phyloP scores from a whole-genome alignment of 2,113 vertebrate genomes.

The Anhinga rufa region DNA sequence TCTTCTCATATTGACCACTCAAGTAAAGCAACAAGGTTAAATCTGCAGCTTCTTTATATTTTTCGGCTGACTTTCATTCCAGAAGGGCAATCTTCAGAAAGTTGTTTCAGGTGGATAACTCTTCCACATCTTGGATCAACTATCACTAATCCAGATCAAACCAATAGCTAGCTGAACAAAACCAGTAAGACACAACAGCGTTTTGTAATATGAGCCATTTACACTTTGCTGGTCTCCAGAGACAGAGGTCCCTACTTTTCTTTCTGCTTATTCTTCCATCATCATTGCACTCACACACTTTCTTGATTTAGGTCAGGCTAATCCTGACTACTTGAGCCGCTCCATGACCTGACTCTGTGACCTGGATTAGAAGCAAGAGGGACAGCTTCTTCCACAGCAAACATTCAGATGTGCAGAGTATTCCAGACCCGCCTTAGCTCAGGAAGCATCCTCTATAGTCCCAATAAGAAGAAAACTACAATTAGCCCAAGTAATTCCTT shows the following conservation, averaged over 20 bases:
- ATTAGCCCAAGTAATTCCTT: neutral
- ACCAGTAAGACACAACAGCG: neutral
- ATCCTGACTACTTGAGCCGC: neutral
- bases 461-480: neutral
- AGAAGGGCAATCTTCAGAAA: neutral
- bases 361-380: neutral
- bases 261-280: neutral
- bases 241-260: neutral
- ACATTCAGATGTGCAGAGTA: neutral
- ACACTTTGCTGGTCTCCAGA: neutral
- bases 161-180: neutral
- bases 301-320: constrained; percentile 42
- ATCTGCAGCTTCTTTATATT: neutral
- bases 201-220: neutral
- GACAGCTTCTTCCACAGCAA: neutral
- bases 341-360: neutral
- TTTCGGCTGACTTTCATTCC: neutral
- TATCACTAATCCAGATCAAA: neutral
- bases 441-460: neutral
- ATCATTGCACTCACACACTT: neutral
- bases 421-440: neutral
- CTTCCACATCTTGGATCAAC: neutral
- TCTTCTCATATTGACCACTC: neutral
- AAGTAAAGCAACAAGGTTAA: neutral
- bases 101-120: neutral